Percentiles rank a stretch among this genome's conserved stretches.
Evolutionary conservation across 2,888 invertebrate species (phyloP).

Genomic region (Branchellion lobata): DNA sequence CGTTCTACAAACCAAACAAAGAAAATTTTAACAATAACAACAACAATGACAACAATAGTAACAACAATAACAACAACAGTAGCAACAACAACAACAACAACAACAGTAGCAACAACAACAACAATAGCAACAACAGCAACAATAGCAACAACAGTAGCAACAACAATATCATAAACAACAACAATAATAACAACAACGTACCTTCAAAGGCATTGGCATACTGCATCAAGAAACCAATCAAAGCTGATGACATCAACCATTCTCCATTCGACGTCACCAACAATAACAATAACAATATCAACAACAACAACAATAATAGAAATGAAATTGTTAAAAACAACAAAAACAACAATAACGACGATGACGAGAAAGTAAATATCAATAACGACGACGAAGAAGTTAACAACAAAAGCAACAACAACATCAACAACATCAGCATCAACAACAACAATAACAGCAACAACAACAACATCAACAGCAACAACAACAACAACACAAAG

Average conservation of each 20-base stretch:
- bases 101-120: constrained; percentile 1
- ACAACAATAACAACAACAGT: constrained; percentile 23
- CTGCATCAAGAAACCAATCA: too few species aligned
- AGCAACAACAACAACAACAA: constrained; percentile 38
- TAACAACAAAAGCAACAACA: constrained; percentile 2
- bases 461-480: constrained; percentile 11
- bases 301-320: too few species aligned
- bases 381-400: not conserved
- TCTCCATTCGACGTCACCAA: not conserved
- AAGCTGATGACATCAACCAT: not conserved
- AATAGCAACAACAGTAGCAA: not conserved
- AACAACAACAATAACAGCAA: constrained; percentile 4
- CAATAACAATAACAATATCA: too few species aligned
- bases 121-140: too few species aligned
- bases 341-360: too few species aligned
- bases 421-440: constrained; percentile 3
- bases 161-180: too few species aligned
- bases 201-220: too few species aligned
- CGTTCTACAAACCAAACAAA: constrained; percentile 2
- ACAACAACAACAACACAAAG: not conserved
- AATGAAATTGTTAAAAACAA: too few species aligned
- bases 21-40: constrained; percentile 21
- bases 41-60: not conserved
- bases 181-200: too few species aligned
- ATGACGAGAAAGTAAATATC: too few species aligned